Evolutionary conservation across 1,140 invertebrate species (phyloP).

Genomic region (Asobara japonica): DNA sequence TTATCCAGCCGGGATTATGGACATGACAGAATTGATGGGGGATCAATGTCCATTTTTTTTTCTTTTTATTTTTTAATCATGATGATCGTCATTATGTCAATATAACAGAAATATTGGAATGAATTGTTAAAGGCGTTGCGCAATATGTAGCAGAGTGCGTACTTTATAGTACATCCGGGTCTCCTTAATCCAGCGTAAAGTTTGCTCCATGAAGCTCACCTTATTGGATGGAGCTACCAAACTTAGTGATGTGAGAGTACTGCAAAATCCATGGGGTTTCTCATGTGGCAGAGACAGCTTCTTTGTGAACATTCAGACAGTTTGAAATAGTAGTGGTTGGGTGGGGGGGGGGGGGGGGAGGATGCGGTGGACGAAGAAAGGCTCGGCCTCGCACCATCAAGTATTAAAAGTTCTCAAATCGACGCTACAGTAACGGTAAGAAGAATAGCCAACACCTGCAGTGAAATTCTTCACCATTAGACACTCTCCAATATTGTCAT

Average conservation of each 20-base stretch:
- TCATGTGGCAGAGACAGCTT: background rate
- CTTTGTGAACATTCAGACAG: background rate
- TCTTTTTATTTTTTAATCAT: too few species aligned
- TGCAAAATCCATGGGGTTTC: background rate
- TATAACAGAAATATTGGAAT: background rate
- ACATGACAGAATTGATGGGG: too few species aligned
- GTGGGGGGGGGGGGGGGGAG: background rate
- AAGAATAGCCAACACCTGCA: constrained; percentile 47
- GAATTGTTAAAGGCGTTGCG: background rate
- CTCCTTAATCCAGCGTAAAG: constrained; percentile 11
- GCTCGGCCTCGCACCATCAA: constrained; percentile 44
- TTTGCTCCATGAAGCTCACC: constrained; percentile 18
- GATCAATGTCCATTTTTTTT: too few species aligned
- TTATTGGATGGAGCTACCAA: constrained; percentile 10
- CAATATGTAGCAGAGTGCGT: background rate
- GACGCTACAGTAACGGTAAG: constrained; percentile 45
- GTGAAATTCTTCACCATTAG: constrained; percentile 46
- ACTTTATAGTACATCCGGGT: background rate
- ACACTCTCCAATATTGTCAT: constrained; percentile 29
- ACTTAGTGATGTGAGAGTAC: constrained; percentile 10
- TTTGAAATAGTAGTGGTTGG: background rate
- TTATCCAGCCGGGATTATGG: too few species aligned
- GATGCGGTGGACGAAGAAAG: background rate
- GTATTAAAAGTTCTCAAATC: constrained; percentile 61
- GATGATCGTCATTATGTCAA: too few species aligned